These are phyloP conservation scores for Drosophila aff. DNA, from an alignment of 1,140 invertebrate genomes.

Conservation along the genomic window DNA sequence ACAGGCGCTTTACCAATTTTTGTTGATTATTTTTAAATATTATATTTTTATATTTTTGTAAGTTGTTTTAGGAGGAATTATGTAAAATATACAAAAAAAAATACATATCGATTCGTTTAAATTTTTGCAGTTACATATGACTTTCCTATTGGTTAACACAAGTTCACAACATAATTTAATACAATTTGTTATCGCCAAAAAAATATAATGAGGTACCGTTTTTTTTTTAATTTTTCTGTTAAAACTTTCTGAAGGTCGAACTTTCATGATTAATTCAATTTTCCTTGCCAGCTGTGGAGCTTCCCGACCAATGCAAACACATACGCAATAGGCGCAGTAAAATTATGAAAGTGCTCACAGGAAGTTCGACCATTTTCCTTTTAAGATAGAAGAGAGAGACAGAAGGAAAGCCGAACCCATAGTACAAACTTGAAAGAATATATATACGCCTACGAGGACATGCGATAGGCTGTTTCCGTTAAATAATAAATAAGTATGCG, in stretches of 20 bases:
- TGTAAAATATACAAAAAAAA: too few relatives aligned
- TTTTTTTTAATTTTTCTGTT: too few relatives aligned
- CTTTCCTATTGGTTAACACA: not conserved
- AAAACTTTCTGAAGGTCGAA: not conserved
- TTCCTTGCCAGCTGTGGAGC: not conserved
- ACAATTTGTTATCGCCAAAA: not conserved
- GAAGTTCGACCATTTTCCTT: not conserved
- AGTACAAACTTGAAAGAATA: not conserved
- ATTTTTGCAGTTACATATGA: too few relatives aligned
- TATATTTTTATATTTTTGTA: too few relatives aligned
- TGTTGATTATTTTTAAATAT: too few relatives aligned
- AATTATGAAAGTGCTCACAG: not conserved
- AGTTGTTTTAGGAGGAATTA: too few relatives aligned
- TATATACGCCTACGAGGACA: not conserved
- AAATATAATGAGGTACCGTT: too few relatives aligned
- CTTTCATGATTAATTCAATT: not conserved
- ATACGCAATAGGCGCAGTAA: not conserved
- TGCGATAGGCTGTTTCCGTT: slow-evolving; percentile 7
- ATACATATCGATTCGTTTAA: too few relatives aligned
- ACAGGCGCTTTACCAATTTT: too few relatives aligned
- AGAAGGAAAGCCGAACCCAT: not conserved
- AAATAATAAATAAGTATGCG: slow-evolving; percentile 17
- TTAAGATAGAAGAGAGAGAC: not conserved
- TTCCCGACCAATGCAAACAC: not conserved
- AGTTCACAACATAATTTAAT: not conserved